These are phyloP conservation scores for Urocyon cinereoargenteus DNA, from an alignment of 2,797 vertebrate species.

Conservation along the genomic window DNA sequence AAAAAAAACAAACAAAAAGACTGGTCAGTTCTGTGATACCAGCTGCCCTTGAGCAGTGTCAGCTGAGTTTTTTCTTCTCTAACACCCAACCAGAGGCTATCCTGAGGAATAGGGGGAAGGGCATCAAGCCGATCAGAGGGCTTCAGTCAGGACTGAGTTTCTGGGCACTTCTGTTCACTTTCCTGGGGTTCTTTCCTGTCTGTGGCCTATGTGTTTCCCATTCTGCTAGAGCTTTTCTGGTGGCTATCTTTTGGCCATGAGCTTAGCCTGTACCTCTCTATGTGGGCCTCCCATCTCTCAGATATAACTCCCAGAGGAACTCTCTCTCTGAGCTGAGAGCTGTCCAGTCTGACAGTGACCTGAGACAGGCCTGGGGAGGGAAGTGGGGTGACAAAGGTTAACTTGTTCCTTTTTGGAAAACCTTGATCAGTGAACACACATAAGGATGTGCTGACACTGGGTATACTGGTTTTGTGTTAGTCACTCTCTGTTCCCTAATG, in stretches of 20 bases:
- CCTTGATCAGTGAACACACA: not conserved
- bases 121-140: not conserved
- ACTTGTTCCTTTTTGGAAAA: not conserved
- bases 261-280: not conserved
- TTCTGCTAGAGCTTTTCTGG: not conserved
- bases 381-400: not conserved
- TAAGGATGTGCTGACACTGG: not conserved
- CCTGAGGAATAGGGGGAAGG: not conserved
- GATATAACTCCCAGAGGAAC: not conserved
- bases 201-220: not conserved
- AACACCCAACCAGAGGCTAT: not conserved
- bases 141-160: not conserved
- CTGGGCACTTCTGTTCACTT: not conserved
- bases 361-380: not conserved
- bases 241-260: not conserved
- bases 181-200: not conserved
- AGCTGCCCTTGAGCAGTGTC: not conserved
- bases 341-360: not conserved
- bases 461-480: not conserved
- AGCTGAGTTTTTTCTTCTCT: not conserved
- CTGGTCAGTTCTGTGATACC: not conserved
- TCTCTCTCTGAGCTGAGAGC: not conserved
- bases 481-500: not conserved
- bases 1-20: too few relatives aligned
- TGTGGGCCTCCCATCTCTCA: not conserved